phyloP scores from a whole-genome alignment of 2,113 vertebrate genomes.

The Oryzias celebensis region DNA sequence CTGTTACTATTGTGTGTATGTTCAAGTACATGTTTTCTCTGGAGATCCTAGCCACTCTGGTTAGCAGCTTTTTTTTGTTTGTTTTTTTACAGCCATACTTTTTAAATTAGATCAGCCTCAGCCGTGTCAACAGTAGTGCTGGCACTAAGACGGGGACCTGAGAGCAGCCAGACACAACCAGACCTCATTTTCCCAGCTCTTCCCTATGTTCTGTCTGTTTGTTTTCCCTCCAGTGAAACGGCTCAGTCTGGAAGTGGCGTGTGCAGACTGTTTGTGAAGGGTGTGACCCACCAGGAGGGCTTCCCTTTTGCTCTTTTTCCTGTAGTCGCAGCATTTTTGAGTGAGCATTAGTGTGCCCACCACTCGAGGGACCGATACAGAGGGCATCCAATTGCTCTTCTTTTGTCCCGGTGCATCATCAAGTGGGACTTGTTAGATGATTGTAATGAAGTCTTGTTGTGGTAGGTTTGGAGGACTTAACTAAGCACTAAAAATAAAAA shows the following conservation, averaged over 20 bases:
- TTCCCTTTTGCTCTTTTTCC: slow-evolving; percentile 60
- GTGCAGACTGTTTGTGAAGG: slow-evolving; percentile 76
- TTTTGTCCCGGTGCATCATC: slow-evolving; percentile 7
- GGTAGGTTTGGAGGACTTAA: too few species aligned
- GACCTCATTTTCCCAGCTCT: slow-evolving; percentile 35
- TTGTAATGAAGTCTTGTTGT: too few species aligned
- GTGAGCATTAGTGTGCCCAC: slow-evolving; percentile 3
- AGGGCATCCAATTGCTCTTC: slow-evolving; percentile 25
- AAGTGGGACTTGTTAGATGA: not conserved
- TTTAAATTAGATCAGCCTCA: slow-evolving; percentile 25
- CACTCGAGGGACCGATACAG: slow-evolving; percentile 10
- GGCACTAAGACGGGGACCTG: slow-evolving; percentile 21
- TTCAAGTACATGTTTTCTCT: not conserved
- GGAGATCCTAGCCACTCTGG: not conserved
- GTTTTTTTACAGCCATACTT: slow-evolving; percentile 25
- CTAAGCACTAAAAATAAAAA: too few species aligned
- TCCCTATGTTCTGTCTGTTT: slow-evolving; percentile 44
- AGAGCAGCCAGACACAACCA: slow-evolving; percentile 20
- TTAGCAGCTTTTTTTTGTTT: not conserved
- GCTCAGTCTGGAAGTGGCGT: slow-evolving; percentile 61
- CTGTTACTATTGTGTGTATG: not conserved
- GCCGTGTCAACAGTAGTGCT: slow-evolving; percentile 43
- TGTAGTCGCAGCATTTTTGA: slow-evolving; percentile 18
- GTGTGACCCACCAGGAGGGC: slow-evolving; percentile 69
- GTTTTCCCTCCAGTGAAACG: slow-evolving; percentile 55